Base-by-base conservation (phyloP, 2,797 vertebrate genomes). In the Coilia nasus region DNA sequence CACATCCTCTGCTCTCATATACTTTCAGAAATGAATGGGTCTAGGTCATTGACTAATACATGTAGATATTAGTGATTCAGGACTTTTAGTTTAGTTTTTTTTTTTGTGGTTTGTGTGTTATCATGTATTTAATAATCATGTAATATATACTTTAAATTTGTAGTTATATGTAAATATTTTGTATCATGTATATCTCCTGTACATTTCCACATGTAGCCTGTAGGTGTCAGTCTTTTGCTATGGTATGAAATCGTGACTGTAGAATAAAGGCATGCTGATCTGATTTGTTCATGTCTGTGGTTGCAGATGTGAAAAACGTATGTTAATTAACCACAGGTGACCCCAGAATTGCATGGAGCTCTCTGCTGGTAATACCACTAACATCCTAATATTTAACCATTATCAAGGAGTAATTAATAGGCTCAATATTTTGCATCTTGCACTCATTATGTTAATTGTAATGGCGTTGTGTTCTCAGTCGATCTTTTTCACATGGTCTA, bases 151-250 rank as follows among this genome's bases (percentile, higher is more conserved):
- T 21, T 71, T 71, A 71, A 19, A 14, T 71, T 4, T 67, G 25
- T 67, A 28, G n/a, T 71, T 35, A 71, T 21, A 44, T 78, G 71
- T 78, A 78, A 78, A 44, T 44, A 41, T 21, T 41, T 19, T 78
- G 71, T 41, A 14, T 78, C 17, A 78, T 21, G 35, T 6, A 71
- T 71, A 35, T 46, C 12, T 84, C 1, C 0, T 62, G 81, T 81
- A 17, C 12, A 67, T 14, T 84, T 23, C 82, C 80, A 62, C 11
- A 25, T 15, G 82, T 83, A 71, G 88, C 90, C 94, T 92, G 82
- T 87, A 92, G 94, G 86, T 93, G 93, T 88, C 90, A 94, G 88
- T 83, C 81, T 89, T 85, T 75, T 56, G 83, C 84, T 85, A 88
- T 86, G 81, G 84, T 81, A 85, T 78, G 54, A 78, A 44, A 78